A percentile compares a stretch with the other conserved stretches of the same genome.
phyloP scores from a whole-genome alignment of 2,797 vertebrate genomes.

The Rhinogobio ventralis region DNA sequence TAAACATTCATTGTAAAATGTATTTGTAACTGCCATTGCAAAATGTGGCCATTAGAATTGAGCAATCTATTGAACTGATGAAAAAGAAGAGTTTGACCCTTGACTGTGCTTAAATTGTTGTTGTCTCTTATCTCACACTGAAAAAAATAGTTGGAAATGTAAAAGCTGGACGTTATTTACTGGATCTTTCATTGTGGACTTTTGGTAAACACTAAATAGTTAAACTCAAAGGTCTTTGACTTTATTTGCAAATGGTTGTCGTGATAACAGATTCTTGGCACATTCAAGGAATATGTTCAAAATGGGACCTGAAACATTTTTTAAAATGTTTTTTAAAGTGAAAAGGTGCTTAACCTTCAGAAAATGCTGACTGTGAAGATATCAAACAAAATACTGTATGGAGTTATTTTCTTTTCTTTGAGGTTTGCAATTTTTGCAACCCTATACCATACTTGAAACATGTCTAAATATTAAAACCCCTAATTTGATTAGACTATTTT shows the following conservation, averaged over 20 bases:
- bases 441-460: too few relatives aligned
- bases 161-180: neutral
- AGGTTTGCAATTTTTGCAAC: too few relatives aligned
- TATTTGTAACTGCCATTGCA: neutral
- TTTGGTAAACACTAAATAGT: neutral
- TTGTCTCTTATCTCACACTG: neutral
- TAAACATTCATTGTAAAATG: neutral
- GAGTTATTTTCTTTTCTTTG: too few relatives aligned
- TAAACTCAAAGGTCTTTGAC: conserved; percentile 11
- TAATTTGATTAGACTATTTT: too few relatives aligned
- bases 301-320: neutral
- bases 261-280: neutral
- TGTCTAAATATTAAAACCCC: too few relatives aligned
- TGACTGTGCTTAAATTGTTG: neutral
- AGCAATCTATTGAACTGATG: neutral
- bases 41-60: neutral
- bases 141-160: neutral
- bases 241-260: neutral
- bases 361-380: neutral
- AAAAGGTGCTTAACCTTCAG: neutral
- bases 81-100: neutral
- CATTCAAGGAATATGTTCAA: neutral
- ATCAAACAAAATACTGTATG: too few relatives aligned
- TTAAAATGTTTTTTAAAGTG: too few relatives aligned
- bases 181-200: conserved; percentile 11